phyloP scores from a whole-genome alignment of 2,888 invertebrate genomes.

The Unio pictorum region DNA sequence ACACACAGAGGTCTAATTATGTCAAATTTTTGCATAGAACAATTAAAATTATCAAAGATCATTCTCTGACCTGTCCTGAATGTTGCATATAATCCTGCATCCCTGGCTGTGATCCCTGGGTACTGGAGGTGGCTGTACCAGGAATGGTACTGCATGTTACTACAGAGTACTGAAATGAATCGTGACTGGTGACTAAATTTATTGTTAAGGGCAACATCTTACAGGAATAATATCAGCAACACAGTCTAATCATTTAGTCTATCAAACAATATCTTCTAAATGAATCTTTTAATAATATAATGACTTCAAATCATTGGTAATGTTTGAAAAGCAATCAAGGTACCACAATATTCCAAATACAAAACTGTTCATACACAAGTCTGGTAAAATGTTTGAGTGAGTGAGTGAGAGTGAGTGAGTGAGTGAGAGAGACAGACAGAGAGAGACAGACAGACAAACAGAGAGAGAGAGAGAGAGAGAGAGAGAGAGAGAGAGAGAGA shows the following conservation, averaged over 20 bases:
- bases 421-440: neutral
- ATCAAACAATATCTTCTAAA: neutral
- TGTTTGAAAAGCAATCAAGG: no score
- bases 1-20: no score
- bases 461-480: neutral
- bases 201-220: no score
- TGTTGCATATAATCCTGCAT: conserved; percentile 55
- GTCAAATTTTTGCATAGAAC: no score
- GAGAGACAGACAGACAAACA: neutral
- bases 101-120: conserved; percentile 44
- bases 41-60: no score
- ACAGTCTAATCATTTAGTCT: neutral
- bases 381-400: neutral
- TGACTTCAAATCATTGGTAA: no score
- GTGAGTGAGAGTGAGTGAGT: no score
- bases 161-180: conserved; percentile 56
- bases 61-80: conserved; percentile 51
- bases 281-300: no score
- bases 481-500: neutral
- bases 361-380: neutral
- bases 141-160: conserved; percentile 59
- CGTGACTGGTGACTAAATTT: neutral
- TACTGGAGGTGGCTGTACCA: conserved; percentile 54
- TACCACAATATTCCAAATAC: neutral
- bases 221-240: neutral